Evolutionary conservation across 2,113 vertebrate species (phyloP).

Genomic region (Ictalurus punctatus): DNA sequence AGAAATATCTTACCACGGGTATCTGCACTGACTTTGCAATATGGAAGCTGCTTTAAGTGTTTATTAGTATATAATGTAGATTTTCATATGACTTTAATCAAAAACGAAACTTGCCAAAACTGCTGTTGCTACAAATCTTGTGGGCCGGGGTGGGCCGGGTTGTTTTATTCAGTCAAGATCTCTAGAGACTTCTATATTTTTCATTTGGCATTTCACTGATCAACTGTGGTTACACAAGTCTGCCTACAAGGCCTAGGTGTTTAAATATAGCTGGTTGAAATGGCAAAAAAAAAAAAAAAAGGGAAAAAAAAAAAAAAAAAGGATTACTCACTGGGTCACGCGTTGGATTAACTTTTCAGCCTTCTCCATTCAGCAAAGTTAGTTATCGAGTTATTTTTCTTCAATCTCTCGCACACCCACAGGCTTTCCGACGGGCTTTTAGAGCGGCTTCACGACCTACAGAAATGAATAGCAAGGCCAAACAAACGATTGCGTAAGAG

Average conservation of each 20-base stretch:
- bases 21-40: background rate
- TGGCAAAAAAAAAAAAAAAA: background rate
- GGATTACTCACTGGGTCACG: background rate
- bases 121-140: background rate
- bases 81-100: background rate
- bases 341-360: constrained; percentile 10
- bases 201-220: constrained; percentile 3
- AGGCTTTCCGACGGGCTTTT: constrained; percentile 2
- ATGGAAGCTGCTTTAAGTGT: background rate
- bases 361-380: constrained; percentile 11
- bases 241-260: background rate
- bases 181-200: background rate
- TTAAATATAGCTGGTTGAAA: constrained; percentile 28
- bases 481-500: constrained; percentile 19
- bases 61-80: background rate
- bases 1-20: background rate
- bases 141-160: background rate
- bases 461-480: constrained; percentile 14
- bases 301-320: background rate
- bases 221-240: background rate
- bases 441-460: background rate
- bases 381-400: constrained; percentile 18
- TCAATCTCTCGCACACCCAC: constrained; percentile 33
- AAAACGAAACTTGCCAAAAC: background rate
- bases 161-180: background rate